phyloP scores from a whole-genome alignment of 2,888 invertebrate genomes.

The Perizoma flavofasciatum region DNA sequence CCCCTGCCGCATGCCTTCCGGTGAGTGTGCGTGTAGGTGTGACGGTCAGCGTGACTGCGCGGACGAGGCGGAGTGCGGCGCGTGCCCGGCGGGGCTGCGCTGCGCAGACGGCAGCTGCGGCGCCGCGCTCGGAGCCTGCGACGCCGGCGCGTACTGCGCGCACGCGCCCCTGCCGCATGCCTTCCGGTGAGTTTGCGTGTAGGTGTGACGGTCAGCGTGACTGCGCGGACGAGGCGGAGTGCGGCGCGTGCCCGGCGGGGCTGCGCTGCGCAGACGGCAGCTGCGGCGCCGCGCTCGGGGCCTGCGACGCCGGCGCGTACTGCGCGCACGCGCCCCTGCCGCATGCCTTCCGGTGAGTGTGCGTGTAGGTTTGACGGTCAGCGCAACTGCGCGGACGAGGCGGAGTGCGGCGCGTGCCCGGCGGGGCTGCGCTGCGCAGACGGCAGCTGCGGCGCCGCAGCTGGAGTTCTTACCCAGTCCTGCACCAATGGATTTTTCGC shows the following conservation, averaged over 20 bases:
- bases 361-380: constrained; percentile 85
- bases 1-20: constrained; percentile 70
- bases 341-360: constrained; percentile 61
- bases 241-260: constrained; percentile 88
- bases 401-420: constrained; percentile 87
- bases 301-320: constrained; percentile 79
- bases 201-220: constrained; percentile 89
- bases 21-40: constrained; percentile 74
- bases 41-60: constrained; percentile 93
- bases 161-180: constrained; percentile 67
- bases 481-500: too few relatives aligned
- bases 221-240: constrained; percentile 87
- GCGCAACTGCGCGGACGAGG: constrained; percentile 90
- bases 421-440: constrained; percentile 86
- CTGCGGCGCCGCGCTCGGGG: constrained; percentile 88
- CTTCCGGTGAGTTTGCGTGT: constrained; percentile 52
- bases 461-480: too few relatives aligned
- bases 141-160: constrained; percentile 77
- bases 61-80: constrained; percentile 86
- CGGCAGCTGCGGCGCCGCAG: constrained; percentile 86
- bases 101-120: constrained; percentile 84
- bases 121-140: constrained; percentile 87
- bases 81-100: constrained; percentile 88
- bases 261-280: constrained; percentile 85
- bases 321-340: constrained; percentile 69